phyloP scores from a whole-genome alignment of 2,797 vertebrate genomes.

The Onychomys leucogaster region DNA sequence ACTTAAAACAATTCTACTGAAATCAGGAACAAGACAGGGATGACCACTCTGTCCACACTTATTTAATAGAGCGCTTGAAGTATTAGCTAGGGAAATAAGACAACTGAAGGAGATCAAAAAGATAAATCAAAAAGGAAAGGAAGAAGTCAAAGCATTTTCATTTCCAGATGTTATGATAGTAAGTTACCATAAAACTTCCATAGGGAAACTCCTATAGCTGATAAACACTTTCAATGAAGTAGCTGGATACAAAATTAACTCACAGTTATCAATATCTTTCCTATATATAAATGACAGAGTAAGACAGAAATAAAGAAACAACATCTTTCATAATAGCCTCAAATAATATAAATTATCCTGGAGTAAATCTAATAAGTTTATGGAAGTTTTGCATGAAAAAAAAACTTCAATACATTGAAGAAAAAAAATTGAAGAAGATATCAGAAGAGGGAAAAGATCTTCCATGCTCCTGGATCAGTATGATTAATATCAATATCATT shows the following conservation, averaged over 20 bases:
- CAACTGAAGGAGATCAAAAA: neutral
- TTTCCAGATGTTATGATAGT: neutral
- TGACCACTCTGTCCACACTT: neutral
- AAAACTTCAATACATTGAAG: neutral
- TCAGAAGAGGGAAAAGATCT: neutral
- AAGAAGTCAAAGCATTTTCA: neutral
- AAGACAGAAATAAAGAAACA: neutral
- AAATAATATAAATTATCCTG: neutral
- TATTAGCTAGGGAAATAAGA: neutral
- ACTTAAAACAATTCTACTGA: neutral
- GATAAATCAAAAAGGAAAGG: no score
- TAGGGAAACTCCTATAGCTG: neutral
- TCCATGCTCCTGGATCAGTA: neutral
- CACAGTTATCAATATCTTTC: no score
- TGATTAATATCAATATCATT: neutral
- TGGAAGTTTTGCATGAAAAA: neutral
- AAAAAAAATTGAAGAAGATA: neutral
- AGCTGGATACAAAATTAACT: neutral
- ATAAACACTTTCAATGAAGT: neutral
- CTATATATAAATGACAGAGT: neutral
- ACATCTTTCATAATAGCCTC: neutral
- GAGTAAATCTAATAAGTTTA: neutral
- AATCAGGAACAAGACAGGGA: neutral
- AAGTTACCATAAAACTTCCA: neutral
- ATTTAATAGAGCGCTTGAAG: neutral